Percentiles rank a stretch among this genome's conserved stretches.
Conservation (phyloP, 2,888 invertebrate genomes). For the Eupithecia tripunctaria region DNA sequence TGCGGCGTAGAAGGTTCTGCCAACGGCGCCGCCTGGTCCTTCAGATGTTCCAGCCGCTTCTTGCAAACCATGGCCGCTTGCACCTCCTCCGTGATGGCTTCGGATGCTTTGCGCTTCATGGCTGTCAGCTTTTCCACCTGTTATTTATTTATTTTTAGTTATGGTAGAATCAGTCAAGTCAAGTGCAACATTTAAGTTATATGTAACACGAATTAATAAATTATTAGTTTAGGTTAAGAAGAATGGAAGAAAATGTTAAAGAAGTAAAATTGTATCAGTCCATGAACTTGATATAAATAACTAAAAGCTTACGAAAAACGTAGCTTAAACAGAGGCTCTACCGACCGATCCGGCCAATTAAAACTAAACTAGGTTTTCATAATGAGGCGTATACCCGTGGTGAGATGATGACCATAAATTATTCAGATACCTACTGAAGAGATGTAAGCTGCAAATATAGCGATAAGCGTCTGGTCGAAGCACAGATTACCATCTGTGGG, state of each 20-base stretch:
- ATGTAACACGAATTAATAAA: not conserved
- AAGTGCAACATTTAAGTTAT: not conserved
- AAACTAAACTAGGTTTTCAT: too few species aligned
- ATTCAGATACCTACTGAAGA: too few species aligned
- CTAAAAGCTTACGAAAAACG: not conserved
- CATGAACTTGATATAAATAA: not conserved
- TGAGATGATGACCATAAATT: too few species aligned
- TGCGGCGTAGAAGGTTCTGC: constrained; percentile 67
- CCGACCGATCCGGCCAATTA: too few species aligned
- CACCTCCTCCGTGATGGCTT: constrained; percentile 95
- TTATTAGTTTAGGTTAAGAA: not conserved
- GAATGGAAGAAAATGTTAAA: not conserved
- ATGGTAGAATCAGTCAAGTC: not conserved
- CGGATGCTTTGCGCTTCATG: constrained; percentile 97
- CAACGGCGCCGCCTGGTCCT: constrained; percentile 86
- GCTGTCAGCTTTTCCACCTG: constrained; percentile 93
- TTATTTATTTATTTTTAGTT: too few species aligned
- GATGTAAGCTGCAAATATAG: too few species aligned
- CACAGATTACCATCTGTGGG: too few species aligned
- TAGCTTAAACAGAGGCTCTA: not conserved
- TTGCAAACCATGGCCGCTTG: constrained; percentile 96
- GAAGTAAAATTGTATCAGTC: not conserved
- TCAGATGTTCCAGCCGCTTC: constrained; percentile 95
- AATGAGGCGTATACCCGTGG: too few species aligned
- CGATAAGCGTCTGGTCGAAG: too few species aligned